Base-by-base conservation (phyloP, 1,140 invertebrate species). In the Asobara japonica region DNA sequence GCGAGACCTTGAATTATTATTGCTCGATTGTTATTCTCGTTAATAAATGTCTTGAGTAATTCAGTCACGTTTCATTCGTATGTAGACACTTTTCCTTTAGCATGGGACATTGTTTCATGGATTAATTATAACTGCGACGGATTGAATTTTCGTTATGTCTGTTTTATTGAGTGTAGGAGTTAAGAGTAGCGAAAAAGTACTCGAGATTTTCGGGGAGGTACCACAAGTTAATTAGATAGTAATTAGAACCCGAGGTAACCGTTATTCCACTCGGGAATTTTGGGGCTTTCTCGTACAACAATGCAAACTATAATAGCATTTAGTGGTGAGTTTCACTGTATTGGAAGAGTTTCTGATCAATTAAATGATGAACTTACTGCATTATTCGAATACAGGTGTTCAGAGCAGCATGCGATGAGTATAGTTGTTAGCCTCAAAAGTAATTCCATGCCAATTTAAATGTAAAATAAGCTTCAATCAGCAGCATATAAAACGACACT, bases 41-140 rank as follows among this genome's bases (percentile, higher is more conserved):
- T 33, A 36, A 65, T n/a, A 29, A 30, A 64, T n/a, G 30, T 29
- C 27, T 16, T 18, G 41, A 38, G 10, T 18, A 33, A 25, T 36
- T n/a, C 29, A 45, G 66, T 69, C 66, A 60, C 45, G 66, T 30
- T 60, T 69, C 45, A 69, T 69, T 69, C 56, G 27, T 56, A 69
- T 69, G 31, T 41, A 68, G 41, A 27, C 38, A 29, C 41, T n/a
- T 16, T 45, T 60, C 51, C 31, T 31, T n/a, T 31, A 18, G 8
- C 48, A 33, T 2, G 51, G 51, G 25, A 56, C 4, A 56, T 56
- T 11, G 25, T 27, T 25, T 56, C 6, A 25, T 33, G 31, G 31
- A 36, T 11, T 6, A 36, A 11, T 6, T 6, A 11, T 36, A 36
- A 36, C n/a, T n/a, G n/a, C n/a, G n/a, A n/a, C n/a, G n/a, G n/a